Evolutionary conservation across 1,140 invertebrate species (phyloP).

Genomic region (Planococcus citri): DNA sequence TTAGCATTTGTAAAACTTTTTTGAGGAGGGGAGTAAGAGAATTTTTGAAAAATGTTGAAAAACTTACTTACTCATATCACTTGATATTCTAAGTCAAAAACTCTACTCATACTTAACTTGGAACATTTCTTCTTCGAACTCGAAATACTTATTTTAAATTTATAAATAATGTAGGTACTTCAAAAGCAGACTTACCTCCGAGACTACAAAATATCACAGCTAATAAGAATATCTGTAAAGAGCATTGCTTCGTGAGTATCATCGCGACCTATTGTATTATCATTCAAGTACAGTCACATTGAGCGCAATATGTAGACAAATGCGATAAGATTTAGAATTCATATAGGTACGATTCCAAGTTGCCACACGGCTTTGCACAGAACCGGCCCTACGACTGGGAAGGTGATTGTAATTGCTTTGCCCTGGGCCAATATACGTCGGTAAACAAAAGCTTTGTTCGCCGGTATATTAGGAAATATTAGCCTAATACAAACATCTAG

Average conservation of each 20-base stretch:
- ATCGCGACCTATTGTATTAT: conserved; percentile 3
- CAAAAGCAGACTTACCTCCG: neutral
- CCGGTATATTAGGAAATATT: too few species aligned
- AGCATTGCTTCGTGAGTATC: neutral
- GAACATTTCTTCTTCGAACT: too few species aligned
- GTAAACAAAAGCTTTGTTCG: conserved; percentile 1
- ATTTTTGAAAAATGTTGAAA: too few species aligned
- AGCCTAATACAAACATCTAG: too few species aligned
- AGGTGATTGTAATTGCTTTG: neutral
- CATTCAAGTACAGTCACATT: conserved; percentile 2
- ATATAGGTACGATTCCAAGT: neutral
- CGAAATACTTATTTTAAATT: too few species aligned
- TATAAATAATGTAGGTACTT: too few species aligned
- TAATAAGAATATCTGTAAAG: neutral
- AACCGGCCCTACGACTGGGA: conserved; percentile 4
- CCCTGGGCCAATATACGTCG: neutral
- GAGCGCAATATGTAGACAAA: neutral
- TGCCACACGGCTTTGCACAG: neutral
- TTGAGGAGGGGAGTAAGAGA: too few species aligned
- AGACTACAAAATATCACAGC: neutral
- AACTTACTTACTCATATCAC: too few species aligned
- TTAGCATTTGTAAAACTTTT: too few species aligned
- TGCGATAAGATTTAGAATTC: neutral
- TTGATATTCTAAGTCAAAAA: too few species aligned
- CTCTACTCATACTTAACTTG: too few species aligned